phyloP scores from a whole-genome alignment of 1,140 invertebrate genomes.

The Metopolophium dirhodum region DNA sequence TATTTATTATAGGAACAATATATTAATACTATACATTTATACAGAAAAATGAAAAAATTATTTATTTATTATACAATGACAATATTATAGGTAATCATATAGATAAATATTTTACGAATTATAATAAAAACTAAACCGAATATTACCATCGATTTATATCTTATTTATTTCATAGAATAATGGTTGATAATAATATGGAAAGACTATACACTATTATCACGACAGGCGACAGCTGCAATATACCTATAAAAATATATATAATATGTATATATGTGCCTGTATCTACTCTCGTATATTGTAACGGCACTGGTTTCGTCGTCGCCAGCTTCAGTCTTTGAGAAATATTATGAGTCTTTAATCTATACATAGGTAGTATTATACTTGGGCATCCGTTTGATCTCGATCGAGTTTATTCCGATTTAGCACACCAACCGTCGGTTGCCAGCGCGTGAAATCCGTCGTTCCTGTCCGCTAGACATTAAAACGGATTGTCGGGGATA shows the following conservation, averaged over 20 bases:
- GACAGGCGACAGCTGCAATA: neutral
- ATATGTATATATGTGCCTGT: neutral
- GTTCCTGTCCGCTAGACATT: neutral
- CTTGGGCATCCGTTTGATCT: neutral
- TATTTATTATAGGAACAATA: too few species aligned
- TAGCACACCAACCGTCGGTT: neutral
- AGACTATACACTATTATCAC: neutral
- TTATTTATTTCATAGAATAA: neutral
- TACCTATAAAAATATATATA: neutral
- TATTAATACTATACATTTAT: too few species aligned
- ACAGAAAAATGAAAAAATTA: neutral
- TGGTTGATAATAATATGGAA: neutral
- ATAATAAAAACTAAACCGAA: neutral
- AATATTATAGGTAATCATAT: neutral
- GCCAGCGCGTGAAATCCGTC: neutral
- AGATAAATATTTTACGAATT: neutral
- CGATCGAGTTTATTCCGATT: conserved; percentile 6
- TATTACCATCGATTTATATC: neutral
- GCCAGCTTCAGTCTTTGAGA: neutral
- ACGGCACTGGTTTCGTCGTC: neutral
- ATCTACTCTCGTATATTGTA: neutral
- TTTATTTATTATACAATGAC: neutral
- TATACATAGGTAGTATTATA: neutral
- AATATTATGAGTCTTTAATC: neutral
- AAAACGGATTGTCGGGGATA: neutral